Conservation (phyloP, 64 coral and sea anemone genomes). For the Stylophora pistillata region DNA sequence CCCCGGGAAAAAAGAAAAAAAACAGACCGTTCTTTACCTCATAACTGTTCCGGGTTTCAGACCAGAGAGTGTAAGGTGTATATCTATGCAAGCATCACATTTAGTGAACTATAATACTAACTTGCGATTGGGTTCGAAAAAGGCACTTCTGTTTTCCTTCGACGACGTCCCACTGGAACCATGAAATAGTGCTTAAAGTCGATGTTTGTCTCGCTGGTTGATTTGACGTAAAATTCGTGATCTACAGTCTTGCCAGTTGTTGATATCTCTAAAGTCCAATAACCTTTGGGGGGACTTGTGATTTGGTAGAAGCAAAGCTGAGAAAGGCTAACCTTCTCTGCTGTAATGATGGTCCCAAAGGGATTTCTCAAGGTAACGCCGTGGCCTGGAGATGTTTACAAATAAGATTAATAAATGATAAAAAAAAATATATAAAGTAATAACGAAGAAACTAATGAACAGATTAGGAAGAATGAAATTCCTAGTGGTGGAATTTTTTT, state of each 20-base stretch:
- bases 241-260: background rate
- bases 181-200: slow-evolving; percentile 34
- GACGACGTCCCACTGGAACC: background rate
- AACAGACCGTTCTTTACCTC: no score
- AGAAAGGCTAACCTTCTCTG: background rate
- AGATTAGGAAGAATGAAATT: no score
- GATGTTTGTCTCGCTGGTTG: slow-evolving; percentile 6
- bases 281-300: background rate
- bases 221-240: slow-evolving; percentile 16
- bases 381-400: background rate
- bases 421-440: no score
- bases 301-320: slow-evolving; percentile 22
- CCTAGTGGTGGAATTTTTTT: no score
- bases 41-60: no score
- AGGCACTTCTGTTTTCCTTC: background rate
- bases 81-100: no score
- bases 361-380: background rate
- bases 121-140: slow-evolving; percentile 10
- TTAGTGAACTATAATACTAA: background rate
- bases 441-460: no score
- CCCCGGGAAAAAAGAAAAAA: no score
- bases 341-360: background rate
- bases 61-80: no score
- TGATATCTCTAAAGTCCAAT: slow-evolving; percentile 25
- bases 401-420: no score